phyloP scores from a whole-genome alignment of 2,888 invertebrate species.

The Synergus japonicus region DNA sequence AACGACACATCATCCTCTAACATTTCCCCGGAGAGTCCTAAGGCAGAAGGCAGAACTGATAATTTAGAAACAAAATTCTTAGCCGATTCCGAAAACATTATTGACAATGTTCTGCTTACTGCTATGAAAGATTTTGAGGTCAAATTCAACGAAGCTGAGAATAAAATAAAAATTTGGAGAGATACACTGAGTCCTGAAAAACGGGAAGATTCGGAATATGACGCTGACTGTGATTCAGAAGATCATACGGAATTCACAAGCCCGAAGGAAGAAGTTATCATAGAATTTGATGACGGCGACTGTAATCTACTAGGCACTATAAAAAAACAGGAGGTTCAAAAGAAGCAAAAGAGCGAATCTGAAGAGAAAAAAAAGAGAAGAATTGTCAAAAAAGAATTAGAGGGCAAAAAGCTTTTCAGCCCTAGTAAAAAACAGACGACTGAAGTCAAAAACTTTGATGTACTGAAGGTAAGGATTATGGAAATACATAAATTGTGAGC shows the following conservation, averaged over 20 bases:
- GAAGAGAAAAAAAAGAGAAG: conserved; percentile 49
- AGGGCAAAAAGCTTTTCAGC: conserved; percentile 50
- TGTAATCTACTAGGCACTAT: conserved; percentile 11
- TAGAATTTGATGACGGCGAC: conserved; percentile 64
- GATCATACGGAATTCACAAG: conserved; percentile 38
- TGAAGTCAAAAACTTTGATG: conserved; percentile 14
- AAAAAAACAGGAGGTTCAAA: conserved; percentile 39
- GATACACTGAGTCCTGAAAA: conserved; percentile 59
- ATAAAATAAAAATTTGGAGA: conserved; percentile 68
- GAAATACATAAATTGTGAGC: not conserved
- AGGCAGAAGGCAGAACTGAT: conserved; percentile 35
- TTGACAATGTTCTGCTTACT: conserved; percentile 49
- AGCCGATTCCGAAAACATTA: conserved; percentile 42
- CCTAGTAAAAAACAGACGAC: conserved; percentile 6
- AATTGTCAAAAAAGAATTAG: conserved; percentile 45
- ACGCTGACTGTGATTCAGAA: conserved; percentile 37
- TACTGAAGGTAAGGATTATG: not conserved
- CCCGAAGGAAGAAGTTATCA: conserved; percentile 62
- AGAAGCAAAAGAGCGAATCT: conserved; percentile 47
- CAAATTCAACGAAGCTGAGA: conserved; percentile 48
- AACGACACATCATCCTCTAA: not conserved
- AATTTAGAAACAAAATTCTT: conserved; percentile 37
- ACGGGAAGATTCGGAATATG: conserved; percentile 36
- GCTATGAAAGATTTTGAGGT: conserved; percentile 45
- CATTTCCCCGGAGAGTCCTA: not conserved